phyloP scores from a whole-genome alignment of 2,888 invertebrate species.

The Megalurothrips usitatus region DNA sequence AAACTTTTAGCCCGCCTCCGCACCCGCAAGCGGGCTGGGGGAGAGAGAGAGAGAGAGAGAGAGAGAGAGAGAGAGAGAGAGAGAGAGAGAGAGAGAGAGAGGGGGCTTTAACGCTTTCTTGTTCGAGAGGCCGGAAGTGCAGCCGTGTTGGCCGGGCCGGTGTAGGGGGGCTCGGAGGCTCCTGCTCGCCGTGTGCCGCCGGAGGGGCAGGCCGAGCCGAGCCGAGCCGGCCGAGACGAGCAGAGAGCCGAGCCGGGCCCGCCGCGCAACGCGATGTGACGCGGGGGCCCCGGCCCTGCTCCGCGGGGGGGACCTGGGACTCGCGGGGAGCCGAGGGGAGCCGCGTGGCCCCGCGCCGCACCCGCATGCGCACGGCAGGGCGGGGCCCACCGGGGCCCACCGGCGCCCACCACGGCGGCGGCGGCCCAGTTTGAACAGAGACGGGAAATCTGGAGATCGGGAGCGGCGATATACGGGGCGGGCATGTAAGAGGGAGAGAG shows the following conservation, averaged over 20 bases:
- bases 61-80: conserved; percentile 30
- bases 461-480: neutral
- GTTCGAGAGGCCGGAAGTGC: conserved; percentile 6
- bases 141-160: neutral
- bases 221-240: too few relatives aligned
- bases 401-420: too few relatives aligned
- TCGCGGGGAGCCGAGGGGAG: too few relatives aligned
- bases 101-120: conserved; percentile 21
- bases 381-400: neutral
- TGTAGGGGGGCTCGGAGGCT: too few relatives aligned
- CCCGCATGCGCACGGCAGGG: neutral
- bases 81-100: conserved; percentile 13
- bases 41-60: conserved; percentile 30
- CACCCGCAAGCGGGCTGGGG: conserved; percentile 29
- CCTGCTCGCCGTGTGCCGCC: neutral
- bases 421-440: too few relatives aligned
- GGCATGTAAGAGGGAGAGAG: neutral
- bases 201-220: too few relatives aligned
- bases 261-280: too few relatives aligned
- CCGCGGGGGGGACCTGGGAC: too few relatives aligned
- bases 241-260: too few relatives aligned
- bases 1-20: neutral
- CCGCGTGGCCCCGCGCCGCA: too few relatives aligned
- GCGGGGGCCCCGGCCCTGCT: neutral
- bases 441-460: neutral